Evolutionary conservation across 1,140 invertebrate species (phyloP), one percentile per base, ranked within the genome.

Genomic region (Drosophila nigromelanica): DNA sequence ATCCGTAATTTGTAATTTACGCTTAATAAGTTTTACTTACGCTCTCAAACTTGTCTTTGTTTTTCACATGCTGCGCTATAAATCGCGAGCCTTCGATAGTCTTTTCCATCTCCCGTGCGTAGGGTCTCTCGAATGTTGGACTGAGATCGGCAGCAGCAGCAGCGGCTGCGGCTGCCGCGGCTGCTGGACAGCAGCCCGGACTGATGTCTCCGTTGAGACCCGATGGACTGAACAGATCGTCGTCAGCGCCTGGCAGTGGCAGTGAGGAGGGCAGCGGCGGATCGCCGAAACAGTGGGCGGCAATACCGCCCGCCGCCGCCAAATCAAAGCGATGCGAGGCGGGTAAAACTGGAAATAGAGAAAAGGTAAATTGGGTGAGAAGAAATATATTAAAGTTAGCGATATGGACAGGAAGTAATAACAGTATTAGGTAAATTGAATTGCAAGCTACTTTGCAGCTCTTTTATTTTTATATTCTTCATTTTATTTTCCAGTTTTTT

Each of bases 11-110:
- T 27, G 24, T 5, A 3, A 27, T 27, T 4, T 3, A 27, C 24
- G 5, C 1, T 27, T 1, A 33, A 33, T 7, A 10, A 50, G 12
- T 1, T 1, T 51, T 81, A 96, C 96, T 97, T 93, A 98, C 97
- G 92, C 95, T 97, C 92, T 97, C 97, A 91, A 98, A 98, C 91
- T 96, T 97, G 93, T 98, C 97, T 92, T 98, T 97, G 93, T 98
- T 98, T 92, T 95, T 96, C 90, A 97, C 96, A 92, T 98, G 97
- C 92, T 98, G 97, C 91, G 97, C 97, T 93, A 98, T 98, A 92
- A 98, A 98, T 91, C 96, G 95, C 47, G 97, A 96, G 75, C 97
- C 96, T 91, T 97, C 95, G 91, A 98, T 95, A 79, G 97, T 97
- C 91, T 97, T 96, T 92, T 97, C 96, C 94, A 97, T 95, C 92